Conservation (phyloP, 1,140 invertebrate genomes). For the Mizuhopecten yessoensis region DNA sequence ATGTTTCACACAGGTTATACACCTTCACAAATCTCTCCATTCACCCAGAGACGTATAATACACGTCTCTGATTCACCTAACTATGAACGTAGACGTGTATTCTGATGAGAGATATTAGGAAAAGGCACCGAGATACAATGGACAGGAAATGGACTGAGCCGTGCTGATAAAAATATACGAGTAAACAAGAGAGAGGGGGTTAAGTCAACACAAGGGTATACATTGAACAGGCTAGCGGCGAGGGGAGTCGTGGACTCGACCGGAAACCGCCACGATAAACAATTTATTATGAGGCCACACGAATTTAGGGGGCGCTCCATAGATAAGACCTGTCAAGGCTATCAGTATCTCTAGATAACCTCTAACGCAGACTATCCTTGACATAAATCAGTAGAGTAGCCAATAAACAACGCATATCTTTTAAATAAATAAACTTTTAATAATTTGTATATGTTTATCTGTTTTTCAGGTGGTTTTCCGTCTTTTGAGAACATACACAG, state of each 20-base stretch:
- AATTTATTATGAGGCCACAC: not conserved
- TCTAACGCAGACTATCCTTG: not conserved
- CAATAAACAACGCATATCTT: not conserved
- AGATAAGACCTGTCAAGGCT: not conserved
- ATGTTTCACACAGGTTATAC: not conserved
- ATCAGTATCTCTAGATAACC: not conserved
- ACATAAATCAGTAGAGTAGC: not conserved
- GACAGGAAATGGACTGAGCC: conserved; percentile 31
- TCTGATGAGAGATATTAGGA: not conserved
- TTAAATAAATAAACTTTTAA: too few relatives aligned
- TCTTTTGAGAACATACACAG: conserved; percentile 92
- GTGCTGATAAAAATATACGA: not conserved
- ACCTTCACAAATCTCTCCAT: too few relatives aligned
- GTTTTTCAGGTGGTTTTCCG: conserved; percentile 91
- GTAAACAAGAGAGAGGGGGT: conserved; percentile 13
- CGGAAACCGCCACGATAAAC: conserved; percentile 18
- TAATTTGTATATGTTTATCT: conserved; percentile 74
- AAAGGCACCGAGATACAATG: not conserved
- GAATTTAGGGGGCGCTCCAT: not conserved
- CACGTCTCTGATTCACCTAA: not conserved
- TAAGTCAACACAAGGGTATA: not conserved
- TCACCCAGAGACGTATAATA: too few relatives aligned
- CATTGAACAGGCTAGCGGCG: not conserved
- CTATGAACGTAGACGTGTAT: not conserved
- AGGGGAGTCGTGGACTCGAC: not conserved